Evolutionary conservation across 2,797 vertebrate species (phyloP).

Genomic region (Vultur gryphus): DNA sequence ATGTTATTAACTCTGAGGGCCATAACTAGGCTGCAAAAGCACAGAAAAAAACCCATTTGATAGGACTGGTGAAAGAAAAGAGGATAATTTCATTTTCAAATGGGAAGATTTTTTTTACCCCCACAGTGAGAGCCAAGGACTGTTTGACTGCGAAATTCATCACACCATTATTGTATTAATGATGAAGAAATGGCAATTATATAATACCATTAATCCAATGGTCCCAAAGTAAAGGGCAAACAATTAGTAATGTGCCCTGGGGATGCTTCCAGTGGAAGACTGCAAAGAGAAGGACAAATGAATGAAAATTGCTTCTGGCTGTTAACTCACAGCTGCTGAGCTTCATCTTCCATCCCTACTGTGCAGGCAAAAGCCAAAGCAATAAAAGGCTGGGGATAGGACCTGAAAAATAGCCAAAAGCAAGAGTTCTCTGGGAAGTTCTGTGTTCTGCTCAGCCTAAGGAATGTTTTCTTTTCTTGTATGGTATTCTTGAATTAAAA

Average conservation of each 20-base stretch:
- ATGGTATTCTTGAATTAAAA: not conserved
- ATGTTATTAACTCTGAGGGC: not conserved
- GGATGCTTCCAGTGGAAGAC: not conserved
- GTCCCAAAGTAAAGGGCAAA: constrained; percentile 34
- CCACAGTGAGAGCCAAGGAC: not conserved
- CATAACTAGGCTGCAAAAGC: not conserved
- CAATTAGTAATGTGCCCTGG: not conserved
- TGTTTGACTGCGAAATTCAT: constrained; percentile 10
- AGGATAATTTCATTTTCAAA: not conserved
- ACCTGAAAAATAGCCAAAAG: constrained; percentile 1
- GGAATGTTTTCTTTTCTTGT: not conserved
- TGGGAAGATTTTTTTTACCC: not conserved
- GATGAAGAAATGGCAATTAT: constrained; percentile 5
- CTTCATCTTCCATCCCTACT: not conserved
- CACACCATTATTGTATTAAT: not conserved
- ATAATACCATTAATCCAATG: not conserved
- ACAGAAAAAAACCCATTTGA: not conserved
- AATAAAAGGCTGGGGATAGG: not conserved
- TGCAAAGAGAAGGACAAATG: constrained; percentile 29
- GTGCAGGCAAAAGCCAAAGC: not conserved
- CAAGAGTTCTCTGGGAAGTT: not conserved
- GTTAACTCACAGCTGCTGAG: constrained; percentile 3
- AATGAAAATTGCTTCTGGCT: constrained; percentile 42
- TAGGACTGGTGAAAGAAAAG: not conserved
- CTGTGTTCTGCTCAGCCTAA: not conserved